These are phyloP conservation scores for Valencia hispanica DNA, from an alignment of 2,797 vertebrate species.

Conservation along the genomic window DNA sequence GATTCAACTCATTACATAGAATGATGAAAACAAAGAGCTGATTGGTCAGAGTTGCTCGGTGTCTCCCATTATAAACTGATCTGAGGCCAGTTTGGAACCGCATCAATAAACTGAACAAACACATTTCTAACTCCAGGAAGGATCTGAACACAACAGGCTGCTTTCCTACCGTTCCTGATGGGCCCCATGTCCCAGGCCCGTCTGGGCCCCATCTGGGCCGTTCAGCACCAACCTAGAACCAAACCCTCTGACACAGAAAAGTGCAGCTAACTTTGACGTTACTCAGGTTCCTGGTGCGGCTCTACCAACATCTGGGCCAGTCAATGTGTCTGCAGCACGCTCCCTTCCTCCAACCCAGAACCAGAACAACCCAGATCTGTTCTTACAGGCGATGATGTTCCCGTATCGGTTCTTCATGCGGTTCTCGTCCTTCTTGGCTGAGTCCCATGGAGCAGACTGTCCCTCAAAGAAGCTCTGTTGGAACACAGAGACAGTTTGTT, in stretches of 20 bases:
- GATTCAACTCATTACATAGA: neutral
- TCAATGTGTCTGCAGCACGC: too few relatives aligned
- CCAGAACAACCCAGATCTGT: neutral
- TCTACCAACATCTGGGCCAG: too few relatives aligned
- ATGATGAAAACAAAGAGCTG: neutral
- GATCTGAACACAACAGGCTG: too few relatives aligned
- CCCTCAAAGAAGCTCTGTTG: slow-evolving; percentile 97
- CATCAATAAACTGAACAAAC: too few relatives aligned
- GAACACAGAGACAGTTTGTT: slow-evolving; percentile 9
- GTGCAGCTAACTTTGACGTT: too few relatives aligned
- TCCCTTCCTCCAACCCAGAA: too few relatives aligned
- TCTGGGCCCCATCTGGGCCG: neutral
- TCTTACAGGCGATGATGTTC: slow-evolving; percentile 99
- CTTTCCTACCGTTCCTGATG: too few relatives aligned
- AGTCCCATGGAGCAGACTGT: slow-evolving; percentile 97
- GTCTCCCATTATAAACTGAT: neutral
- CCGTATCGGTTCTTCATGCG: slow-evolving; percentile 99
- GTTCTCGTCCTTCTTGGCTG: slow-evolving; percentile 98
- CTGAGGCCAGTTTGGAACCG: neutral
- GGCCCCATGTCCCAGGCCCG: neutral
- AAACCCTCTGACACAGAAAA: too few relatives aligned
- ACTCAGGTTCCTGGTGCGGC: too few relatives aligned
- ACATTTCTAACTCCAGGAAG: too few relatives aligned
- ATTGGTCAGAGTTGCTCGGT: too few relatives aligned
- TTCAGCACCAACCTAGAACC: too few relatives aligned